Conservation (phyloP, 2,888 invertebrate species). For the Gnatocerus cornutus region DNA sequence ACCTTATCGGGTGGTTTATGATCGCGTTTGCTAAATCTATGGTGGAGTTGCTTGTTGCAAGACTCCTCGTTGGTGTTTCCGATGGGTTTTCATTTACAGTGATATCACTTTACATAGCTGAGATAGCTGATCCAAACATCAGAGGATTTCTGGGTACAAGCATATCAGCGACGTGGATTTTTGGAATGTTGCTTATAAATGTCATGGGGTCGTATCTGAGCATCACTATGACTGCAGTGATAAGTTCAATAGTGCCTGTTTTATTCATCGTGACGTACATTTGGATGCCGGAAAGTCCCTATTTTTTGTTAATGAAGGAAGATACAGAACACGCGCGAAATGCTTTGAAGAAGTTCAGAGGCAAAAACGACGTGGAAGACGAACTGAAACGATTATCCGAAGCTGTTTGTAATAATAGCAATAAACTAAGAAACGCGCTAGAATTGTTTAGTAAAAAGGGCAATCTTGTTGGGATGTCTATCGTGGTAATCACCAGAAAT, state of each 20-base stretch:
- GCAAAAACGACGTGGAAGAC: conserved; percentile 71
- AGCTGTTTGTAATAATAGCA: conserved; percentile 66
- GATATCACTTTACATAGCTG: conserved; percentile 76
- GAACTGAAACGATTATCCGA: conserved; percentile 64
- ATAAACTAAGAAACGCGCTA: not conserved
- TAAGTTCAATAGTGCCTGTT: conserved; percentile 71
- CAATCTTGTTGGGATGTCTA: conserved; percentile 67
- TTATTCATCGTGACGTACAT: conserved; percentile 70
- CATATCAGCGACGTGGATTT: conserved; percentile 73
- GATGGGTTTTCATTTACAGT: conserved; percentile 69
- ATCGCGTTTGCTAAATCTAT: conserved; percentile 74
- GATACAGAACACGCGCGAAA: conserved; percentile 71
- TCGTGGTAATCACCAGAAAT: conserved; percentile 21
- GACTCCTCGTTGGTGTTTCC: conserved; percentile 75
- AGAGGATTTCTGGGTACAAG: conserved; percentile 77
- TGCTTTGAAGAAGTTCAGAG: conserved; percentile 72
- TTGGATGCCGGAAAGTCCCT: conserved; percentile 77
- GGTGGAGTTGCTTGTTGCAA: conserved; percentile 70
- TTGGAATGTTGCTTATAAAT: conserved; percentile 77
- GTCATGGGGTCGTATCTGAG: conserved; percentile 74
- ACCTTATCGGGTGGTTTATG: conserved; percentile 75
- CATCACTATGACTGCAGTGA: conserved; percentile 72
- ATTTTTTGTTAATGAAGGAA: conserved; percentile 70
- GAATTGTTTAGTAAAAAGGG: conserved; percentile 69
- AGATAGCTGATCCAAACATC: conserved; percentile 74